Evolutionary conservation across 2,888 invertebrate genomes (phyloP), one percentile per base, ranked within the genome.

Genomic region (Cheilosia urbana): DNA sequence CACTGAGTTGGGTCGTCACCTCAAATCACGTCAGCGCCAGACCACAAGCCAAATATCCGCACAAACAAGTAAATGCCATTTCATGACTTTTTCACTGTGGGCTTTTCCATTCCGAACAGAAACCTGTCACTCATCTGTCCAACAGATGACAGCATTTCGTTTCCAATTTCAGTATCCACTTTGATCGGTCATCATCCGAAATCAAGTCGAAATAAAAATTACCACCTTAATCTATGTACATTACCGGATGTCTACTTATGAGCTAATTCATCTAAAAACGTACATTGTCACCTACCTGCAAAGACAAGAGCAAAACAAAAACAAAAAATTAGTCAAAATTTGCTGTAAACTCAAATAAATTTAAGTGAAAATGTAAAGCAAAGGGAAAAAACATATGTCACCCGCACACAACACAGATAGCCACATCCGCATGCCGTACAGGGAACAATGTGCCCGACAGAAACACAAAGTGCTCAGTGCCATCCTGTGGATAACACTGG

Each of bases 231-330:
- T 60, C 71, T 51, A 42, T 21, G 58, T 80, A 84, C 87, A 72
- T 87, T 84, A 87, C 83, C 53, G 73, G 9, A 11, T 34, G 24
- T 40, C 47, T 42, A 53, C 40, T 51, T 9, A 58, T 55, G 11
- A 13, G 37, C 60, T 45, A 63, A 62, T 42, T 17, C 68, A 80
- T 53, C 24, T 55, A 69, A 68, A 51, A 82, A 91, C 91, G 90
- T 90, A 91, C 90, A 91, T 91, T 91, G 90, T 91, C 92, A 91
- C 91, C 90, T 91, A 91, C 91, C 91, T 91, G 91, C 30, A 91
- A 91, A 87, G 88, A 91, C 60, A 87, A 73, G 69, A 87, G 73
- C 27, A 69, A 34, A 63, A 82, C 47, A 51, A 63, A 75, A 79
- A 45, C 42, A 15, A 55, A 34, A 55, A 75, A 82, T 82, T 78